Base-by-base conservation (phyloP, 2,797 vertebrate species). In the Poliocrania exsul region DNA sequence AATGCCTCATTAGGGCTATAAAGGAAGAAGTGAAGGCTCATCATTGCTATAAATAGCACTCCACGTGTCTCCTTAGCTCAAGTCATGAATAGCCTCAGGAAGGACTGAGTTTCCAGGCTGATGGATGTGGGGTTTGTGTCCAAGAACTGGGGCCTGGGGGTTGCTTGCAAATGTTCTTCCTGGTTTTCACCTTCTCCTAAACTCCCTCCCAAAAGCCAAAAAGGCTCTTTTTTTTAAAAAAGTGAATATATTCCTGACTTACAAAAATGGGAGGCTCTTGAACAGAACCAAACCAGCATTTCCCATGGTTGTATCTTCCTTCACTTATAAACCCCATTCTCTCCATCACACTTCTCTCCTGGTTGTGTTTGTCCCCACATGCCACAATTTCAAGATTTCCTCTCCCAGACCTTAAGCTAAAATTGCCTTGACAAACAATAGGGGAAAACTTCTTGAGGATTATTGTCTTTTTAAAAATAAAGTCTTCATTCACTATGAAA, bases 1-100 rank as follows among this genome's bases (percentile, higher is more conserved):
- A 94, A 93, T 40, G 40, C 81, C 92, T 95, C 74, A 67, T 95
- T 95, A 96, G 84, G 54, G 84, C 71, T 73, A 54, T 54, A 71
- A 89, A 64, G 60, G 57, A 94, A 77, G 78, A 84, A 84, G 23
- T 57, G 86, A 94, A 88, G 60, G 53, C 80, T 71, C 71, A 61
- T 78, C 49, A 38, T 49, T 82, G 37, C 86, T 92, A 87, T 77
- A 85, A 92, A 92, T 91, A 92, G 67, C 38, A 49, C 16, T 83
- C 42, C 31, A 13, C 0, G 0, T 64, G 64, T 84, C 64, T 85
- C 19, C 0, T 89, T 66, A 90, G 67, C 62, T 85, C 50, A 47
- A 54, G 60, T 67, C 86, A 54, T 91, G 82, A 94, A 91, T 50
- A 93, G 74, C 20, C 47, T 90, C 38, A 67, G 65, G 74, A 82